These are phyloP conservation scores for Rhopilema esculentum DNA, from an alignment of 30 jellyfish, hydroid and myxozoan genomes.

Conservation along the genomic window DNA sequence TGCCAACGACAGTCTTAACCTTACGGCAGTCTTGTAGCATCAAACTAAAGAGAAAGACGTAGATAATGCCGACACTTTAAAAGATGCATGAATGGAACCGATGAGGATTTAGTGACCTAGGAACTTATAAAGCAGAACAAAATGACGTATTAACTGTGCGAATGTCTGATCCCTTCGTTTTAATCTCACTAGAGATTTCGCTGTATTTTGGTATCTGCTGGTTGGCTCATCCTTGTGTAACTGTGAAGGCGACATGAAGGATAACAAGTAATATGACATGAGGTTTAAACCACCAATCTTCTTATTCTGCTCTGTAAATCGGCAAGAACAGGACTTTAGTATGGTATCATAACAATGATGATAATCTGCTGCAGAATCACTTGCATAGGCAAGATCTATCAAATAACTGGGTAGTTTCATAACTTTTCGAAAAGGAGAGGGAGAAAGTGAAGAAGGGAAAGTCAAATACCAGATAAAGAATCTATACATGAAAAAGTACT, in stretches of 20 bases:
- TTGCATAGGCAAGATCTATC: too few species aligned
- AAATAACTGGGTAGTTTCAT: too few species aligned
- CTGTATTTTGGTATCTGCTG: conserved; percentile 18
- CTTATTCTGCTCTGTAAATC: too few species aligned
- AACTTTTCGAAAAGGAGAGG: too few species aligned
- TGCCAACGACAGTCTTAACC: not conserved
- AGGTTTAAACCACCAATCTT: too few species aligned
- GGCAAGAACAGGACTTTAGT: too few species aligned
- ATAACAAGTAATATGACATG: conserved; percentile 25
- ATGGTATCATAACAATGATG: too few species aligned
- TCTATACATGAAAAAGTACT: too few species aligned
- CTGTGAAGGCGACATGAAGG: conserved; percentile 62
- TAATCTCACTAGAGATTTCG: conserved; percentile 13
- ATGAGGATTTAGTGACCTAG: conserved; percentile 67
- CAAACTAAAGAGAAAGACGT: not conserved
- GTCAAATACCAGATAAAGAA: too few species aligned
- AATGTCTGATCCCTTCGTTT: conserved; percentile 38
- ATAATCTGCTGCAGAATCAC: too few species aligned
- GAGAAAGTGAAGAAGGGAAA: too few species aligned
- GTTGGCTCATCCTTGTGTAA: conserved; percentile 17
- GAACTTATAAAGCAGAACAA: not conserved
- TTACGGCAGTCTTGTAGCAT: not conserved
- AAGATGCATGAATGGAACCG: not conserved
- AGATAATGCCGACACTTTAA: not conserved
- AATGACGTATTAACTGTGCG: conserved; percentile 52